Evolutionary conservation across 2,888 invertebrate genomes (phyloP), one percentile per base, ranked within the genome.

Genomic region (Dermolepida albohirtum): DNA sequence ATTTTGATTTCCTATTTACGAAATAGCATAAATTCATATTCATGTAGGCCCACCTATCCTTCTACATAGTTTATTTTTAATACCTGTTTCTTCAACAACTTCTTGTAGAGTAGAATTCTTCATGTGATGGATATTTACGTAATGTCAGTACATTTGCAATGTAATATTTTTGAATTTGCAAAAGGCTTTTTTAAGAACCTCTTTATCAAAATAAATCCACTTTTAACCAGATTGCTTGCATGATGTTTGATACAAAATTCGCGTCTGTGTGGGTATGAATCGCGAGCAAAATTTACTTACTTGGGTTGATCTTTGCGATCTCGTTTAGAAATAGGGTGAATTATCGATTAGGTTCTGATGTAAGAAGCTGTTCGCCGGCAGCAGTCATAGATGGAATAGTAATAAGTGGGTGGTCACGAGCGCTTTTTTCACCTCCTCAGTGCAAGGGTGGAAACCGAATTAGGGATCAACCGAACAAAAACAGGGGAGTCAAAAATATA

Each of bases 341-440:
- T 79, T 79, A 78, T 79, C 79, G 79, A 79, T 79, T 78, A 80
- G 75, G 75, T 75, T 47, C 75, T 76, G 73, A 77, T 77, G 77
- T 79, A 79, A 79, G 79, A 79, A 67, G 66, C 66, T 77, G 79
- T 77, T 79, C 77, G 78, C 80, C 80, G 79, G 80, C 78, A 80
- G 79, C 80, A 80, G 79, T 80, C 78, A 80, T 81, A 80, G 80
- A 81, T 80, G 80, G 81, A 80, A 81, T 80, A 81, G 80, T 80
- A 80, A 80, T 81, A 80, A 80, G 80, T 80, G 80, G 80, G 81
- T 80, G 80, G 80, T 74, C 75, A 73, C 72, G 71, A 71, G 70
- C 73, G 74, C 70, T 69, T 67, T 34, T 29, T 69, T 66, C 64
- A 52, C 47, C 64, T 66, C 22, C 66, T 63, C 70, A 52, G 66